These are phyloP conservation scores for Uria aalge DNA, from an alignment of 2,113 vertebrate species.

Conservation along the genomic window DNA sequence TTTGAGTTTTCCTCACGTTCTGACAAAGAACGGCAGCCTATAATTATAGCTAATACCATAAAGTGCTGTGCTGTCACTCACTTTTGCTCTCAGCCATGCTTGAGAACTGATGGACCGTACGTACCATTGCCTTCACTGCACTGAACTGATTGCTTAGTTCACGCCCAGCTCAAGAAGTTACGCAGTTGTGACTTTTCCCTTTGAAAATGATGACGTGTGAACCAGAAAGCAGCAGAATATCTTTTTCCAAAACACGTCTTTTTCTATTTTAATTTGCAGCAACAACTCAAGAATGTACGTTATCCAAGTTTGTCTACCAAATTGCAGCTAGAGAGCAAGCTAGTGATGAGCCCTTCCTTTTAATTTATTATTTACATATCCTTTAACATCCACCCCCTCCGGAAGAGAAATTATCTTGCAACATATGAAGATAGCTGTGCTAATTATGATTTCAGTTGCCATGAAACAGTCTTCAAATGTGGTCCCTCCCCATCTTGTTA, in stretches of 20 bases:
- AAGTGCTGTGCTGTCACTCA: not conserved
- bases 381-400: not conserved
- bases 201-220: accelerated
- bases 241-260: not conserved
- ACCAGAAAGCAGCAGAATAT: not conserved
- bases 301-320: not conserved
- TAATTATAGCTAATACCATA: not conserved
- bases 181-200: not conserved
- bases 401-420: conserved; percentile 16
- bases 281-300: accelerated
- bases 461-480: conserved; percentile 5
- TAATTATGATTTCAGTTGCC: conserved; percentile 44
- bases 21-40: not conserved
- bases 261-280: not conserved
- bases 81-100: not conserved
- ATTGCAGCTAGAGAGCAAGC: not conserved
- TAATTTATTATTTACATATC: conserved; percentile 23
- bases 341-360: not conserved
- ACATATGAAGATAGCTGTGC: not conserved
- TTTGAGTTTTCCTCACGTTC: not conserved
- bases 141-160: not conserved
- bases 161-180: not conserved
- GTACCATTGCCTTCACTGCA: not conserved
- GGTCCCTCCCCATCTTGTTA: not conserved
- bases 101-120: not conserved